Evolutionary conservation across 2,113 vertebrate species (phyloP).

Genomic region (Chinchilla lanigera): DNA sequence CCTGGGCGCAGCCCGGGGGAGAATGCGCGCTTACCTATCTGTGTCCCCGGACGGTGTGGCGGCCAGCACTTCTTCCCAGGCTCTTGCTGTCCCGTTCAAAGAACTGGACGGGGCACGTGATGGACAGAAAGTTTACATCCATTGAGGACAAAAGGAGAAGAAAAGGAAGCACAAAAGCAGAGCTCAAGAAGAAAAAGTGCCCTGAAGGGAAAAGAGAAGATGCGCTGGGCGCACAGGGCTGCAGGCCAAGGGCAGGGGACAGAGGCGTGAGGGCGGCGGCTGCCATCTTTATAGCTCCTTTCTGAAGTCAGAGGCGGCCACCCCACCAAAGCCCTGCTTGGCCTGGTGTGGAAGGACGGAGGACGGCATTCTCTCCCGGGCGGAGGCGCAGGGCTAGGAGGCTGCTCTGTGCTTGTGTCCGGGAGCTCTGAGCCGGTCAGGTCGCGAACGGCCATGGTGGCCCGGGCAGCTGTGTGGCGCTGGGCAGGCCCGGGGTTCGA

Average conservation of each 20-base stretch:
- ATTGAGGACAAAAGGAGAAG: background rate
- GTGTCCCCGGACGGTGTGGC: background rate
- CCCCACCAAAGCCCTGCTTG: background rate
- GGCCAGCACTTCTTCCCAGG: background rate
- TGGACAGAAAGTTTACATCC: background rate
- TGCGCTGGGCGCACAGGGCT: background rate
- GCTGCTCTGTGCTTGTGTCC: background rate
- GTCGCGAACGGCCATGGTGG: background rate
- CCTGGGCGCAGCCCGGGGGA: too few species aligned
- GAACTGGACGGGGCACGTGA: background rate
- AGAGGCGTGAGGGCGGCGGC: background rate
- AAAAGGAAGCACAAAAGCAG: background rate
- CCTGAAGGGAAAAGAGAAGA: background rate
- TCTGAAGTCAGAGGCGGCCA: background rate
- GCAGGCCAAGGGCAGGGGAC: background rate
- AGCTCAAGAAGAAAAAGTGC: background rate
- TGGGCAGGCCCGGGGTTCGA: background rate
- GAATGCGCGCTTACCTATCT: background rate
- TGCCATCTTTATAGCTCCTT: background rate
- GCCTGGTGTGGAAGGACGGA: background rate
- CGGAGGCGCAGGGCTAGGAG: background rate
- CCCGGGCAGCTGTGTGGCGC: fast-evolving
- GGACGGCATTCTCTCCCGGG: background rate
- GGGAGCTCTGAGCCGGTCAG: background rate
- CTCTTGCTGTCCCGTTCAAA: background rate